Evolutionary conservation across 2,888 invertebrate genomes (phyloP).

Genomic region (Molorchus minor): DNA sequence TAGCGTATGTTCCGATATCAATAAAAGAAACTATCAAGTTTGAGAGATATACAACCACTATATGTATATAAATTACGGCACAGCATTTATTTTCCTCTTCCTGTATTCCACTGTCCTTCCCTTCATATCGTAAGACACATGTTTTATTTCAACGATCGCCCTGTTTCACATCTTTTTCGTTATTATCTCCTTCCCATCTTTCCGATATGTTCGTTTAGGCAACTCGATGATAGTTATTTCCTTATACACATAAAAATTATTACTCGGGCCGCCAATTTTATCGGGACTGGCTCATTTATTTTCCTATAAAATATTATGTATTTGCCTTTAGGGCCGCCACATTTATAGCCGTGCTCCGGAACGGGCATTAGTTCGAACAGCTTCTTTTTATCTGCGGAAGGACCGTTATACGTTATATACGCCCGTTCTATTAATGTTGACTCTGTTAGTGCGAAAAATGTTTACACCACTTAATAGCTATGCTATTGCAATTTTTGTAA

Average conservation of each 20-base stretch:
- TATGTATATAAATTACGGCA: too few species aligned
- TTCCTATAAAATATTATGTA: conserved; percentile 36
- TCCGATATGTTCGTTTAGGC: conserved; percentile 47
- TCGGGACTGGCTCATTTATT: conserved; percentile 34
- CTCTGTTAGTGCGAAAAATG: too few species aligned
- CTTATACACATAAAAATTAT: conserved; percentile 41
- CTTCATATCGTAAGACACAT: conserved; percentile 54
- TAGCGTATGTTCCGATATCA: too few species aligned
- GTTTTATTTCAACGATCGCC: conserved; percentile 54
- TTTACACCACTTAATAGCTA: too few species aligned
- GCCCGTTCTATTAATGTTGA: conserved; percentile 7
- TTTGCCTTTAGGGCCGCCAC: conserved; percentile 25
- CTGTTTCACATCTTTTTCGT: conserved; percentile 47
- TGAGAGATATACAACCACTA: too few species aligned
- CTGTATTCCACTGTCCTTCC: conserved; percentile 25
- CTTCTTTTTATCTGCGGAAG: conserved; percentile 10
- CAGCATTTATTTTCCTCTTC: conserved; percentile 35
- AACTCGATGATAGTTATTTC: conserved; percentile 38
- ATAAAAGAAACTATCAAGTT: too few species aligned
- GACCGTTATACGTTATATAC: conserved; percentile 5
- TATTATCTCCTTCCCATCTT: conserved; percentile 49
- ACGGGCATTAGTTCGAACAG: conserved; percentile 1
- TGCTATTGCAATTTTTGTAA: too few species aligned
- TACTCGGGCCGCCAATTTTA: conserved; percentile 35
- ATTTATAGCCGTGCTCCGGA: conserved; percentile 11